A percentile compares a stretch with the other conserved stretches of the same genome.
Conservation (phyloP, 2,113 vertebrate genomes). For the human region DNA sequence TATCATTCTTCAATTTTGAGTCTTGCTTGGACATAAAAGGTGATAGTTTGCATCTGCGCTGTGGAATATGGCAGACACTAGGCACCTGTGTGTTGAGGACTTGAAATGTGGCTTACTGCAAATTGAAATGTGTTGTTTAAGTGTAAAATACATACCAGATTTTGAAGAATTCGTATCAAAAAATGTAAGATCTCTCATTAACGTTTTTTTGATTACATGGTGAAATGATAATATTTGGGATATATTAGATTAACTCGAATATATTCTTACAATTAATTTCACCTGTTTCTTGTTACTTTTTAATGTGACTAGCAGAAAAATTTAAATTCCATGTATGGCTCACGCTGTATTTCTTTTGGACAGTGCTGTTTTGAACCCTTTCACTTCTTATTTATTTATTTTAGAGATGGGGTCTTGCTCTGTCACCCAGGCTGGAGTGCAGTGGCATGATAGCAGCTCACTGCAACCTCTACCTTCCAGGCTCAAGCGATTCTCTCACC, state of each 20-base stretch:
- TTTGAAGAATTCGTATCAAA: neutral
- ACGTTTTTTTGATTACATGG: neutral
- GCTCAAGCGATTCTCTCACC: too few species aligned
- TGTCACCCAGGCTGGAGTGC: too few species aligned
- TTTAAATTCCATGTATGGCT: neutral
- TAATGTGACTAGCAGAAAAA: neutral
- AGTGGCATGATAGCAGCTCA: too few species aligned
- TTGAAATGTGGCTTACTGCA: neutral
- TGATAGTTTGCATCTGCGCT: neutral
- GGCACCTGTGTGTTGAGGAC: neutral
- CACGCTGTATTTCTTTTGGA: neutral
- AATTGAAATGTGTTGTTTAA: neutral
- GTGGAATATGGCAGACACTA: neutral
- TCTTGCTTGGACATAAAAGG: constrained; percentile 4
- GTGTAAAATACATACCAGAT: neutral
- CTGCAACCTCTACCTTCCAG: too few species aligned
- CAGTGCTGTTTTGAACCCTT: neutral
- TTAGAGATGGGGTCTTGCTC: too few species aligned
- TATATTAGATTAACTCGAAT: neutral
- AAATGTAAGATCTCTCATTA: neutral
- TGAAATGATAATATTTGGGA: constrained; percentile 36
- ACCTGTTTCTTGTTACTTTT: neutral
- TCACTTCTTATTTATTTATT: neutral
- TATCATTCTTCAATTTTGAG: constrained; percentile 5
- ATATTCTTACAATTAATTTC: neutral